A percentile compares a stretch with the other conserved stretches of the same genome.
Evolutionary conservation across 2,797 vertebrate species (phyloP).

Genomic region (Squalus acanthias): DNA sequence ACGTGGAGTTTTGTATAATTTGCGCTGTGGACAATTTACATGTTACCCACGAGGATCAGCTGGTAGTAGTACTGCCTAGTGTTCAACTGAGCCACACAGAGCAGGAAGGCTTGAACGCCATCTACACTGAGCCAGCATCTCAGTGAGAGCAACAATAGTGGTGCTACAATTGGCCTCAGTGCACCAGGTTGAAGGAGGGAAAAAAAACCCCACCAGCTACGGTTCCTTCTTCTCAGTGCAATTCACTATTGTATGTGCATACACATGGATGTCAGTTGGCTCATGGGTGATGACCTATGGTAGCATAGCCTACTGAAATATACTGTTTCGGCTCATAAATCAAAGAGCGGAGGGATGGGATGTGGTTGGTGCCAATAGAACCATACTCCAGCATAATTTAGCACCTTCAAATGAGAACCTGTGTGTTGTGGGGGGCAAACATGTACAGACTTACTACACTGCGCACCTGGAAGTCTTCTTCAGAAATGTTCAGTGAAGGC

Average conservation of each 20-base stretch:
- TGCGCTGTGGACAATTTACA: neutral
- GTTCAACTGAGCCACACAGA: neutral
- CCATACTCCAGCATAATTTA: neutral
- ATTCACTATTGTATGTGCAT: neutral
- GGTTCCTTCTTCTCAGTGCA: neutral
- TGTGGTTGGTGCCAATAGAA: neutral
- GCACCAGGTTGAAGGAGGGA: neutral
- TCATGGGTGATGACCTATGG: neutral
- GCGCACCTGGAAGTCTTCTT: conserved; percentile 64
- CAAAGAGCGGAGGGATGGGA: neutral
- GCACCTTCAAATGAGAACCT: neutral
- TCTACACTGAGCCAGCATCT: neutral
- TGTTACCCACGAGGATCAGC: neutral
- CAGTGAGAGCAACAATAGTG: neutral
- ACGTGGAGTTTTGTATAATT: neutral
- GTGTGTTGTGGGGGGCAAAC: too few relatives aligned
- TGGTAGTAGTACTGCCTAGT: neutral
- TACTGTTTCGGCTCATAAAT: neutral
- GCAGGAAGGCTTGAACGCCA: too few relatives aligned
- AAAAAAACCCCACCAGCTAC: neutral
- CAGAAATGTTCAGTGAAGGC: conserved; percentile 55
- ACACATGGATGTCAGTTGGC: neutral
- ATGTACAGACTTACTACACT: neutral
- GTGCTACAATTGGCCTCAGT: neutral
- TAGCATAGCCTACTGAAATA: neutral